These are phyloP conservation scores for Alexandromys fortis DNA, from an alignment of 2,113 vertebrate species.

Conservation along the genomic window DNA sequence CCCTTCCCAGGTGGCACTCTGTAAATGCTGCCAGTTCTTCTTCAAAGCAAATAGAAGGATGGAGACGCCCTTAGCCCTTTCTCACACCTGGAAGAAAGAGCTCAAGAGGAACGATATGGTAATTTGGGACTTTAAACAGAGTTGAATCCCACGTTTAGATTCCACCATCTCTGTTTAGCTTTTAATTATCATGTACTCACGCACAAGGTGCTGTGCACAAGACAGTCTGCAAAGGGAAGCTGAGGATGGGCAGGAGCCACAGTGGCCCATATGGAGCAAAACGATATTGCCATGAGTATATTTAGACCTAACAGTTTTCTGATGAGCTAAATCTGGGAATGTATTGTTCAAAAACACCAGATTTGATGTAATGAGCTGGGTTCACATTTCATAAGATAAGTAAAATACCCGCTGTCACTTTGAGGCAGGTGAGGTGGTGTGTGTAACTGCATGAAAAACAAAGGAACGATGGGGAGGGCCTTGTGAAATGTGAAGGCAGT, in stretches of 20 bases:
- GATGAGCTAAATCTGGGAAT: slow-evolving; percentile 8
- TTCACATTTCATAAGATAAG: slow-evolving; percentile 4
- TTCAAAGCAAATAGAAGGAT: slow-evolving; percentile 11
- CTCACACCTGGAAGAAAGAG: slow-evolving; percentile 46
- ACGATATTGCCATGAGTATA: neutral
- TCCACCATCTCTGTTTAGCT: slow-evolving; percentile 35
- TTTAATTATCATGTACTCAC: slow-evolving; percentile 56
- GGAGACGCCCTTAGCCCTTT: slow-evolving; percentile 12
- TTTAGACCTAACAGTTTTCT: slow-evolving; percentile 38
- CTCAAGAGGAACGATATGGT: slow-evolving; percentile 20
- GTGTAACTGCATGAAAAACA: neutral
- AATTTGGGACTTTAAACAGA: slow-evolving; percentile 47
- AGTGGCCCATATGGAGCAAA: neutral
- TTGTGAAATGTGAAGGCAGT: neutral
- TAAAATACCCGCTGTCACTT: neutral
- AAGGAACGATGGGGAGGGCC: neutral
- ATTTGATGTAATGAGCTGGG: slow-evolving; percentile 14
- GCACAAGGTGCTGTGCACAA: neutral
- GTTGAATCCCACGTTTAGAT: slow-evolving; percentile 59
- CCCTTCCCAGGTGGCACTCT: slow-evolving; percentile 21
- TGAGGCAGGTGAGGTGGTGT: neutral
- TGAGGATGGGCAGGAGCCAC: neutral
- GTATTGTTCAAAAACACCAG: slow-evolving; percentile 11
- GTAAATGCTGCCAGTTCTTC: slow-evolving; percentile 42
- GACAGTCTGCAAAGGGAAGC: neutral